Evolutionary conservation across 2,888 invertebrate species (phyloP), one percentile per base, ranked within the genome.

Genomic region (Drosophila maculinotata): DNA sequence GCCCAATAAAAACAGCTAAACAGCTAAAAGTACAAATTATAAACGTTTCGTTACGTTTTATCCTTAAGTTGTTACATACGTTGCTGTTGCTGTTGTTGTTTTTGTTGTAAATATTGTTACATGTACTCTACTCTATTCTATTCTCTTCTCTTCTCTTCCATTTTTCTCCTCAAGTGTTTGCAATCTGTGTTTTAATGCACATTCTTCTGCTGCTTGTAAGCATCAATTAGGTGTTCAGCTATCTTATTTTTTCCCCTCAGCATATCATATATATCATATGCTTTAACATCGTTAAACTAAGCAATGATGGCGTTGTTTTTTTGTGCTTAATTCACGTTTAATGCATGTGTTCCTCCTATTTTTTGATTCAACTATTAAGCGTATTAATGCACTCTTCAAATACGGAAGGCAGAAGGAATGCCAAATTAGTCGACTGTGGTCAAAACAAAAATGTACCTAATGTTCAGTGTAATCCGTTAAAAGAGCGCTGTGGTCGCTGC

Each of bases 1-100:
- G 84, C 84, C 45, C 84, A 74, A 63, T 84, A 63, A 77, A 78
- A 77, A 57, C 75, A 68, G 74, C 75, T 83, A 63, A 77, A 53
- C 41, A 69, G 63, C 70, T 71, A 54, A 51, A 69, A 74, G 49
- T 71, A 62, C 52, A 69, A 45, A 36, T 51, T 58, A 74, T 64
- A 58, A 67, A 67, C 57, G 39, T 51, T 45, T 15, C 33, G 7
- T 47, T 9, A 48, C 31, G 33, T 42, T 70, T 66, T 12, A 44
- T 57, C 35, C 47, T 66, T 26, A 38, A 28, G 15, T 65, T 26
- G 10, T 42, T 48, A 9, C 9, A 30, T 17, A 44, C 44, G n/a
- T 44, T 44, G 17, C 15, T 41, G 9, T 3, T n/a, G 10, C 9
- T 41, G 7, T 8, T 23, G 20, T 39, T 26, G 28, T 41, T 17